These are phyloP conservation scores for Nothoprocta perdicaria DNA, from an alignment of 2,113 vertebrate genomes.

Conservation along the genomic window DNA sequence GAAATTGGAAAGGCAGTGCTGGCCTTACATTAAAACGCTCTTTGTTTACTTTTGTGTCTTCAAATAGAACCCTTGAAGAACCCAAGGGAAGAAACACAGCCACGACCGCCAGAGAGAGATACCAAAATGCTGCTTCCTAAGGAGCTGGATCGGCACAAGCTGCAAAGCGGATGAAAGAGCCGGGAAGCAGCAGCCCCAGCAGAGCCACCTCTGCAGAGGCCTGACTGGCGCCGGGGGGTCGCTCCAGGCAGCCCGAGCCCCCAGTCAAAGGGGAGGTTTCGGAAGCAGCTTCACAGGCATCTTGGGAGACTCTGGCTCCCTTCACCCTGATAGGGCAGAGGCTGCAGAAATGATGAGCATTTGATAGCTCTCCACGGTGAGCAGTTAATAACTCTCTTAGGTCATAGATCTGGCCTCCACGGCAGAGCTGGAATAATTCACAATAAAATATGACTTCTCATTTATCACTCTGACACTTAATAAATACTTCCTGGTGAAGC, in stretches of 20 bases:
- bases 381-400: conserved; percentile 81
- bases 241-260: neutral
- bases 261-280: neutral
- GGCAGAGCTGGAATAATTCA: conserved; percentile 77
- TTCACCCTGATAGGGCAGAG: conserved; percentile 31
- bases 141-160: neutral
- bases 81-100: neutral
- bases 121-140: neutral
- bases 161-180: neutral
- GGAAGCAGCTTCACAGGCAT: neutral
- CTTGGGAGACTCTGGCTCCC: neutral
- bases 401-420: conserved; percentile 75
- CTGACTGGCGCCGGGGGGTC: neutral
- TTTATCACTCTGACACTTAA: conserved; percentile 79
- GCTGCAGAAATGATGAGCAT: conserved; percentile 71
- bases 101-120: neutral
- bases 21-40: neutral
- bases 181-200: neutral
- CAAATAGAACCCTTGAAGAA: neutral
- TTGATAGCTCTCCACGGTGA: conserved; percentile 78
- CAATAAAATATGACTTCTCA: conserved; percentile 81
- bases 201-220: neutral
- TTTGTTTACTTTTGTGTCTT: neutral
- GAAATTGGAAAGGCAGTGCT: neutral
- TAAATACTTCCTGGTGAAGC: conserved; percentile 78